These are phyloP conservation scores for Microtus ochrogaster DNA, from an alignment of 2,113 vertebrate species.

Conservation along the genomic window DNA sequence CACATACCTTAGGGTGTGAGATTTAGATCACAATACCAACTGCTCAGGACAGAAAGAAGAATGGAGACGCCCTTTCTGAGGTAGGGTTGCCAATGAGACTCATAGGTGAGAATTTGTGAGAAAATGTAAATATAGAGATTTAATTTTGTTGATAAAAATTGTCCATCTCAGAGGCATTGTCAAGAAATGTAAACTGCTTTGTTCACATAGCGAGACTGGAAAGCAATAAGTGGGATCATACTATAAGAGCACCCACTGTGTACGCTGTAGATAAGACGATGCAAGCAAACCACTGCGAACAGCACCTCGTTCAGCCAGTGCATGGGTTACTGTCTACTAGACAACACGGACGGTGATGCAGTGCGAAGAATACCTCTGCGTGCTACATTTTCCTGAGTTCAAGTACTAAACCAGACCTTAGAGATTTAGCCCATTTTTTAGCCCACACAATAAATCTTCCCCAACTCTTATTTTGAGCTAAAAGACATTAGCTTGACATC, in stretches of 20 bases:
- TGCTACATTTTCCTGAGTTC: not conserved
- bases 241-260: not conserved
- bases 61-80: not conserved
- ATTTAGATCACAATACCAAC: not conserved
- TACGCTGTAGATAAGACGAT: not conserved
- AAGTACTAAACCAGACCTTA: conserved; percentile 35
- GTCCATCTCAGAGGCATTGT: not conserved
- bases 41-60: not conserved
- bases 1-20: not conserved
- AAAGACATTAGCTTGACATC: conserved; percentile 9
- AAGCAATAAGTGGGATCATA: not conserved
- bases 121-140: not conserved
- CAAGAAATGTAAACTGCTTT: not conserved
- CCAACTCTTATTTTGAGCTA: conserved; percentile 17
- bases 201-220: not conserved
- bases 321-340: not conserved
- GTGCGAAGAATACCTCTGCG: not conserved
- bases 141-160: not conserved
- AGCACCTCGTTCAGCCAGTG: not conserved
- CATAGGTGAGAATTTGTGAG: not conserved
- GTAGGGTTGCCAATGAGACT: not conserved
- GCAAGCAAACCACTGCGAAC: not conserved
- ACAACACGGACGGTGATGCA: not conserved
- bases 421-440: conserved; percentile 4
- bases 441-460: not conserved